A percentile compares a stretch with the other conserved stretches of the same genome.
Conservation (phyloP, 2,113 vertebrate genomes). For the Halichoeres trimaculatus region DNA sequence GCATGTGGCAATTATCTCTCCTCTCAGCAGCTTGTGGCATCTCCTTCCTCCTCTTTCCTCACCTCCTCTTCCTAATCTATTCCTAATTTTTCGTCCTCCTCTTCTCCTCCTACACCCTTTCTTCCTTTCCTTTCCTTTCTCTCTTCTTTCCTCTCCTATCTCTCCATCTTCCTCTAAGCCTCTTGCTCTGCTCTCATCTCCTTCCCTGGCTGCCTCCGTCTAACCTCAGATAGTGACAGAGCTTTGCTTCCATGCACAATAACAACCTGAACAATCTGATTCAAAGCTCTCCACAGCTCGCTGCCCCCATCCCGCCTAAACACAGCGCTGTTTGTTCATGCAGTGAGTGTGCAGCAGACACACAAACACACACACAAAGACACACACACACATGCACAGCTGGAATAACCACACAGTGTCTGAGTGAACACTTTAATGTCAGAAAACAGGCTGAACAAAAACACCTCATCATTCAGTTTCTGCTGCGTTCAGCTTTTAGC, state of each 20-base stretch:
- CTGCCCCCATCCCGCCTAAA: neutral
- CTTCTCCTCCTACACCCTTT: conserved; percentile 11
- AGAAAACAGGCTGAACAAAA: neutral
- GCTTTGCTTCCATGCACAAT: neutral
- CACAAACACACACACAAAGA: neutral
- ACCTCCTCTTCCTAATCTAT: conserved; percentile 44
- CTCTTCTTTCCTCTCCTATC: conserved; percentile 24
- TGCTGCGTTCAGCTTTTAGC: neutral
- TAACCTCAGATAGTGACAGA: conserved; percentile 17
- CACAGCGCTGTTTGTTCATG: neutral
- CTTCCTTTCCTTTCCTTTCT: conserved; percentile 4
- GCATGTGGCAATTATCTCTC: conserved; percentile 77
- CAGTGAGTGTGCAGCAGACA: neutral
- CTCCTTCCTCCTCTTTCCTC: conserved; percentile 47
- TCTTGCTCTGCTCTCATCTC: conserved; percentile 28
- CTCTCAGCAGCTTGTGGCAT: conserved; percentile 70
- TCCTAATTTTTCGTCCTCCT: conserved; percentile 43
- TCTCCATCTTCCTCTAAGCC: conserved; percentile 38
- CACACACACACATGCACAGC: neutral
- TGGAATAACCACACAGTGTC: too few relatives aligned
- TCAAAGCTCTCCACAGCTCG: conserved; percentile 11
- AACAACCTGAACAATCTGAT: conserved; percentile 6
- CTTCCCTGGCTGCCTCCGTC: neutral
- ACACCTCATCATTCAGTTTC: neutral
- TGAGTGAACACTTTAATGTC: neutral